A percentile compares a stretch with the other conserved stretches of the same genome.
Conservation (phyloP, 2,888 invertebrate genomes). For the Netelia inedita region DNA sequence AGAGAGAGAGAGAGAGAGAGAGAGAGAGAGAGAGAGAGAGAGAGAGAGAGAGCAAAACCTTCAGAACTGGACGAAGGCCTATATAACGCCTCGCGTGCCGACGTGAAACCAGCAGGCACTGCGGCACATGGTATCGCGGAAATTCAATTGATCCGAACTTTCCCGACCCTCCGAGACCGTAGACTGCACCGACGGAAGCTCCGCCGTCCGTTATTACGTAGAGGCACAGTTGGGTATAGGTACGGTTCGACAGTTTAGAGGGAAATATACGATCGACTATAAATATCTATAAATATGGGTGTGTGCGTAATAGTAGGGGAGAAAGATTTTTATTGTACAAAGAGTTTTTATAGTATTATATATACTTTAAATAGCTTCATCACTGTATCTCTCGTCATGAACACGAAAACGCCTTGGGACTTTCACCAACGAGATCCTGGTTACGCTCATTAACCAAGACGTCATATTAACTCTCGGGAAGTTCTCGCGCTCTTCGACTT, state of each 20-base stretch:
- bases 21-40: too few species aligned
- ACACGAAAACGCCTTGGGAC: conserved; percentile 44
- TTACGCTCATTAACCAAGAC: conserved; percentile 61
- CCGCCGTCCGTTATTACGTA: not conserved
- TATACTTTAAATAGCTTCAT: not conserved
- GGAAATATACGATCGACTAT: not conserved
- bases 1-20: not conserved
- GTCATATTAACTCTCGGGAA: conserved; percentile 45
- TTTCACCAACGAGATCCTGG: conserved; percentile 35
- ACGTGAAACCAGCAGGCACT: conserved; percentile 14
- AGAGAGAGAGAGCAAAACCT: not conserved
- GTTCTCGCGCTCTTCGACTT: conserved; percentile 38
- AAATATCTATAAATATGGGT: not conserved
- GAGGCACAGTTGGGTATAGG: not conserved
- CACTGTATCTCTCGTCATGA: not conserved
- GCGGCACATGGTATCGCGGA: conserved; percentile 30
- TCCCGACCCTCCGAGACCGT: conserved; percentile 10
- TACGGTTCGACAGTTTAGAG: not conserved
- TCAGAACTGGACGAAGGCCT: not conserved
- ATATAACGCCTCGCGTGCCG: not conserved
- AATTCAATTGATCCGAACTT: conserved; percentile 57
- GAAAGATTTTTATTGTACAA: too few species aligned
- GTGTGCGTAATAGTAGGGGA: not conserved
- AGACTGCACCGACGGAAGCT: conserved; percentile 14
- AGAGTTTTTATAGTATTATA: too few species aligned